Base-by-base conservation (phyloP, 2,888 invertebrate genomes). In the Cerastis rubricosa region DNA sequence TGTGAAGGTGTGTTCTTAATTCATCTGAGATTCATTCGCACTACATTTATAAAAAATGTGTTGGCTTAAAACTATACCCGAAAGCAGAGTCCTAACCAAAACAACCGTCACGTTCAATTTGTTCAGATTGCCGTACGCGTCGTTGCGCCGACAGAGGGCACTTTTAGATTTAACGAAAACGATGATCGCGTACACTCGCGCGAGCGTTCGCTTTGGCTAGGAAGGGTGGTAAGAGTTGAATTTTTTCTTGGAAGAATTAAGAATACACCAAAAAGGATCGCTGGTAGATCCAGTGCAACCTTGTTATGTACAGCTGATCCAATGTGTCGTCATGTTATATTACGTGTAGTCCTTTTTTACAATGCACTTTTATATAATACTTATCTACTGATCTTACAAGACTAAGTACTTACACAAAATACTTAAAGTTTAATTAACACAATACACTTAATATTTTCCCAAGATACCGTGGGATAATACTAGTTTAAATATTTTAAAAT, bases 351-450 rank as follows among this genome's bases (percentile, higher is more conserved):
- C 64, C 49, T 75, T 72, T 74, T 75, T 70, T 82, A 61, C 61
- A 75, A 74, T 81, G 61, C 78, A 87, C 74, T 67, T 59, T 83
- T 75, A 65, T 76, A 66, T 74, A 49, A 61, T 67, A 74, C 59
- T 74, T 72, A 72, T 80, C 5, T 64, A 72, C 72, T 74, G 68
- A 82, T 73, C 76, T 82, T 77, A 81, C 19, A 86, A 76, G 54
- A 83, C 77, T 85, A 65, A 78, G 87, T 86, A 87, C 87, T 86
- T 87, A 87, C 73, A 76, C 59, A 71, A 73, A 76, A 80, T 85
- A 86, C 74, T 84, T 84, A 85, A 79, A 64, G 7, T 47, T 45
- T 74, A 68, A 66, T 19, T 49, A 79, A 61, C 45, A 61, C 14
- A n/a, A 49, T 47, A 64, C n/a, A 67, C 22, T 65, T 54, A 17